phyloP scores from a whole-genome alignment of 2,888 invertebrate species.

The Drosophila anomalata region DNA sequence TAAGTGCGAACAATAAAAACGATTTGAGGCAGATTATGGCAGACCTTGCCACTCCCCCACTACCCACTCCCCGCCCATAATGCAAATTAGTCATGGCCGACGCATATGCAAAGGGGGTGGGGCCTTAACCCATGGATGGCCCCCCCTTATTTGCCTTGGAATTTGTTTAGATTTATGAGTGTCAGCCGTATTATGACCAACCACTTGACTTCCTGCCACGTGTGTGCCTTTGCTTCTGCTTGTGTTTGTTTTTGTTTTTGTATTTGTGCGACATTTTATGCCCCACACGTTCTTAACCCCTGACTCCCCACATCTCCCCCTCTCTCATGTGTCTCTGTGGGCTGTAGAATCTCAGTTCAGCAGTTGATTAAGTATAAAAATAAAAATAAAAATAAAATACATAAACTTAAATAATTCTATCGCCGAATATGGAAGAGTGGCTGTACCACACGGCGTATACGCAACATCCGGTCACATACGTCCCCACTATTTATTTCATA shows the following conservation, averaged over 20 bases:
- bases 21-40: slow-evolving; percentile 78
- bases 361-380: neutral
- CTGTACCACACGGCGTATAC: slow-evolving; percentile 68
- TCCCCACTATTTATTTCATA: slow-evolving; percentile 21
- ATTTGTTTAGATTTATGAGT: slow-evolving; percentile 77
- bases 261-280: slow-evolving; percentile 62
- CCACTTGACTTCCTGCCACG: slow-evolving; percentile 81
- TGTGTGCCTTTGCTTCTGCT: slow-evolving; percentile 47
- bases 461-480: slow-evolving; percentile 64
- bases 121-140: no score
- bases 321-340: slow-evolving; percentile 1
- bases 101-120: slow-evolving; percentile 66
- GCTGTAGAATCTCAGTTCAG: slow-evolving; percentile 3
- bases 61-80: slow-evolving; percentile 55
- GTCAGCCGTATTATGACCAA: slow-evolving; percentile 76
- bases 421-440: no score
- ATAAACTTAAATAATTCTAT: slow-evolving; percentile 3
- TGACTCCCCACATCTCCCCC: neutral
- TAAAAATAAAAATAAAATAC: slow-evolving; percentile 55
- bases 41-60: slow-evolving; percentile 38
- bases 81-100: slow-evolving; percentile 79
- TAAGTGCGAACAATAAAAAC: slow-evolving; percentile 82
- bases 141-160: slow-evolving; percentile 61
- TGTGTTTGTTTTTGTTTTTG: slow-evolving; percentile 27
- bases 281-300: slow-evolving; percentile 57